A percentile compares a stretch with the other conserved stretches of the same genome.
Evolutionary conservation across 1,140 invertebrate species (phyloP).

Genomic region (Latrodectus geometricus): DNA sequence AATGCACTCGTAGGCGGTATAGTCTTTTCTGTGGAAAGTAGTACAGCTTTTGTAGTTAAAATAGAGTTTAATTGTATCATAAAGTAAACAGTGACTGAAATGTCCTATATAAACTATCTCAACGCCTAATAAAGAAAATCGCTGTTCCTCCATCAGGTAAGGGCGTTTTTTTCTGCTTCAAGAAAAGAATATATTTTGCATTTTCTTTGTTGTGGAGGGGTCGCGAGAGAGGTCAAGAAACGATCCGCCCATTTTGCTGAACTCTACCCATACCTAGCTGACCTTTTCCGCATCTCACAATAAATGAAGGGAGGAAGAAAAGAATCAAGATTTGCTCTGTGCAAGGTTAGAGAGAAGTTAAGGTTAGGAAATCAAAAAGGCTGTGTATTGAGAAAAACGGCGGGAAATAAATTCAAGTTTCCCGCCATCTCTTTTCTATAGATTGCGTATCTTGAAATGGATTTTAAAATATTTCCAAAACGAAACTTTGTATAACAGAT

Average conservation of each 20-base stretch:
- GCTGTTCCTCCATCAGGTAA: not conserved
- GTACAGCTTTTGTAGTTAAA: too few species aligned
- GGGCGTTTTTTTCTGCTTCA: not conserved
- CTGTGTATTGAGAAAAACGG: not conserved
- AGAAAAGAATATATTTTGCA: not conserved
- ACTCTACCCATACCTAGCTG: constrained; percentile 45
- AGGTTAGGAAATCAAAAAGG: not conserved
- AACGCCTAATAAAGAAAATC: too few species aligned
- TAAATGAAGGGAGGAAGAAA: not conserved
- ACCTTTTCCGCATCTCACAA: constrained; percentile 27
- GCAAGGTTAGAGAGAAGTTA: not conserved
- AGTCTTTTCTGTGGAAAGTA: too few species aligned
- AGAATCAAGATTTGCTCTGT: not conserved
- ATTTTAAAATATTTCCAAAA: too few species aligned
- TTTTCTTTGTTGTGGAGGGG: constrained; percentile 3
- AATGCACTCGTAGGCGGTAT: too few species aligned
- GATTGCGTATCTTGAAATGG: too few species aligned
- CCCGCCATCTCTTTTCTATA: not conserved
- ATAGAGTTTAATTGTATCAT: too few species aligned
- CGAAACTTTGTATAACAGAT: too few species aligned
- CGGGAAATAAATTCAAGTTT: not conserved
- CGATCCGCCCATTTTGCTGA: constrained; percentile 1
- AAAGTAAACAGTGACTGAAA: too few species aligned
- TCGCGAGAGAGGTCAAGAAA: constrained; percentile 38
- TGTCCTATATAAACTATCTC: too few species aligned